Conservation (phyloP, 37 sponge, comb jelly and placozoan species). For the Chondrilla cf. caribensis region DNA sequence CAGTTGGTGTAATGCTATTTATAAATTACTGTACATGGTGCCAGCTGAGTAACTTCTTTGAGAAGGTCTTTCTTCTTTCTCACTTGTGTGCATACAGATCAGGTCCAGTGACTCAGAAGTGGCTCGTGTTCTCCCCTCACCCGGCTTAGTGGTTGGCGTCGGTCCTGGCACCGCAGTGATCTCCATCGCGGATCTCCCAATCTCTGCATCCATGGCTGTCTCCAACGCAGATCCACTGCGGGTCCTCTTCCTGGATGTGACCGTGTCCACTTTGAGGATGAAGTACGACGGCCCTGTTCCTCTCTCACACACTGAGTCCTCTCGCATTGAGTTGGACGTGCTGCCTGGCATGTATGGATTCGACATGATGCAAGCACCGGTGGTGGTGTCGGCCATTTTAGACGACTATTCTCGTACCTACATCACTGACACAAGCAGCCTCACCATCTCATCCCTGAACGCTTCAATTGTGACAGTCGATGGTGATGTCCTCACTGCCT, state of each 20-base stretch:
- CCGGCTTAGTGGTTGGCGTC: not conserved
- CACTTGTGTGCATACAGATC: not conserved
- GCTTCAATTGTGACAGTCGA: not conserved
- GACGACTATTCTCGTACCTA: conserved; percentile 4
- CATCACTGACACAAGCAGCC: not conserved
- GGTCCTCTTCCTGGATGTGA: conserved; percentile 9
- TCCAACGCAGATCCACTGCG: not conserved
- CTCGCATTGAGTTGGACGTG: not conserved
- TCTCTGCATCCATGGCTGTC: too few relatives aligned
- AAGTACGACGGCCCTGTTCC: not conserved
- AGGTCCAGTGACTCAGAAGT: not conserved
- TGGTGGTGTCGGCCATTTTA: not conserved
- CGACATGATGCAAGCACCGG: not conserved
- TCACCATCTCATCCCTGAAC: conserved; percentile 10
- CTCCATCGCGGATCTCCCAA: not conserved
- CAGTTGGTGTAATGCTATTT: too few relatives aligned
- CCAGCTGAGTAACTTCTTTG: too few relatives aligned
- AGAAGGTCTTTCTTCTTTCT: too few relatives aligned
- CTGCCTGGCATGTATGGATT: conserved; percentile 15
- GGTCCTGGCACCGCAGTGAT: not conserved
- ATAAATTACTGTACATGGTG: too few relatives aligned
- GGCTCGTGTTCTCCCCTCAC: not conserved
- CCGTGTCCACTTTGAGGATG: conserved; percentile 5
- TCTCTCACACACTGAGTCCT: not conserved
- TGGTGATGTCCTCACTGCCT: not conserved